phyloP scores from a whole-genome alignment of 2,888 invertebrate genomes.

The Aelia acuminata region DNA sequence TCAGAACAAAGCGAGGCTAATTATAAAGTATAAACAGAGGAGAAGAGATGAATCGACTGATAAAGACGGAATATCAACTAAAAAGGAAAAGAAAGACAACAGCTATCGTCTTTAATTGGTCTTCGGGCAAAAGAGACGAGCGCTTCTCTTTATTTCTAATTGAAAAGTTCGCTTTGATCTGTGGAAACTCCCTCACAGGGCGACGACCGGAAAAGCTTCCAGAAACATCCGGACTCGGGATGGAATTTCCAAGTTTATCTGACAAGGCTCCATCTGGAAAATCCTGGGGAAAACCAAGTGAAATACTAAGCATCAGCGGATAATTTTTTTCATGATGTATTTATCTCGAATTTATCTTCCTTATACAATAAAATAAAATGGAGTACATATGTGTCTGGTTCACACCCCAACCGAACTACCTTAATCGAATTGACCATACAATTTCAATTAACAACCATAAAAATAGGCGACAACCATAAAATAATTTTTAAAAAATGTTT shows the following conservation, averaged over 20 bases:
- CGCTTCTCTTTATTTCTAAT: neutral
- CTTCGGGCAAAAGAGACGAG: neutral
- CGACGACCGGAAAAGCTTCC: neutral
- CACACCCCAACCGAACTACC: too few species aligned
- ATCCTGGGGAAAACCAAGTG: too few species aligned
- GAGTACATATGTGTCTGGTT: too few species aligned
- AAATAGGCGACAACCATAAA: too few species aligned
- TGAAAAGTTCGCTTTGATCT: constrained; percentile 27
- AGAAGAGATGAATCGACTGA: constrained; percentile 13
- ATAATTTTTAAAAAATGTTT: too few species aligned
- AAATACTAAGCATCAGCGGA: too few species aligned
- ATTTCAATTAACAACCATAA: too few species aligned
- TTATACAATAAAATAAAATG: too few species aligned
- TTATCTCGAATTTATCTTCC: too few species aligned
- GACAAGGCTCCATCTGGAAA: neutral
- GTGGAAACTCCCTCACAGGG: neutral
- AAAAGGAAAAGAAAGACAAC: neutral
- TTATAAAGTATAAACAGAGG: constrained; percentile 34
- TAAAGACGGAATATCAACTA: neutral
- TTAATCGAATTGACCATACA: too few species aligned
- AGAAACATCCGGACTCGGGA: neutral
- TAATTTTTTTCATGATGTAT: too few species aligned
- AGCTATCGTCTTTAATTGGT: constrained; percentile 6
- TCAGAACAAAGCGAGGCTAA: constrained; percentile 4
- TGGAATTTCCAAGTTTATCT: neutral